Evolutionary conservation across 64 coral and sea anemone genomes (phyloP).

Genomic region (Trachythela sp.): DNA sequence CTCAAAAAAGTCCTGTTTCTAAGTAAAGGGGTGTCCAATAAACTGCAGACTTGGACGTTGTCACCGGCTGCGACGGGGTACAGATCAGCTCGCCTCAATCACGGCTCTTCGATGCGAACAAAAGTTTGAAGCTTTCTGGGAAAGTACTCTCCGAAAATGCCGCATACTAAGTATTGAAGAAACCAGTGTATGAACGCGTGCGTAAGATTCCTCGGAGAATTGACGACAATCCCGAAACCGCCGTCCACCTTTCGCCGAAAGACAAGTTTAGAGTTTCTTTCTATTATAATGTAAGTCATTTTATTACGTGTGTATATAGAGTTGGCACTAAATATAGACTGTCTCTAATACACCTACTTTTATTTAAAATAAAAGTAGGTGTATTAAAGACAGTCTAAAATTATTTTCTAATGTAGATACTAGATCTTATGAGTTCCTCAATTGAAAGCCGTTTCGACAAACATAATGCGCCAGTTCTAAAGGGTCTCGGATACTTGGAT

Average conservation of each 20-base stretch:
- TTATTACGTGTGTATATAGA: too few species aligned
- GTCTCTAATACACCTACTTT: not conserved
- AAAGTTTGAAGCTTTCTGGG: not conserved
- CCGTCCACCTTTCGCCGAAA: not conserved
- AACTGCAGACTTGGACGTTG: too few species aligned
- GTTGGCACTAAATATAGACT: too few species aligned
- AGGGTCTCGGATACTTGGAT: not conserved
- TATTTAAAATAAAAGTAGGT: not conserved
- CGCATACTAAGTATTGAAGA: not conserved
- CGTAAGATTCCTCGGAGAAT: not conserved
- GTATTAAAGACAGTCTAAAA: not conserved
- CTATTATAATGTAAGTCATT: too few species aligned
- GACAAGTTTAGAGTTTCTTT: slow-evolving; percentile 1
- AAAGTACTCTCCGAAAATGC: not conserved
- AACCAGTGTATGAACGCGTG: not conserved
- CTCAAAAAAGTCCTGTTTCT: too few species aligned
- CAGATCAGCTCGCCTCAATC: too few species aligned
- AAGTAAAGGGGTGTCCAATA: not conserved
- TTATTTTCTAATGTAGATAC: too few species aligned
- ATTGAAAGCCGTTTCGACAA: not conserved
- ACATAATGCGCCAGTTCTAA: not conserved
- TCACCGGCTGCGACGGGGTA: too few species aligned
- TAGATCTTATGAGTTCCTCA: not conserved
- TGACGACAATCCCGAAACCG: not conserved
- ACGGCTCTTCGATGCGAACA: not conserved